Evolutionary conservation across 2,113 vertebrate species (phyloP), one percentile per base, ranked within the genome.

Genomic region (Oncorhynchus tshawytscha): DNA sequence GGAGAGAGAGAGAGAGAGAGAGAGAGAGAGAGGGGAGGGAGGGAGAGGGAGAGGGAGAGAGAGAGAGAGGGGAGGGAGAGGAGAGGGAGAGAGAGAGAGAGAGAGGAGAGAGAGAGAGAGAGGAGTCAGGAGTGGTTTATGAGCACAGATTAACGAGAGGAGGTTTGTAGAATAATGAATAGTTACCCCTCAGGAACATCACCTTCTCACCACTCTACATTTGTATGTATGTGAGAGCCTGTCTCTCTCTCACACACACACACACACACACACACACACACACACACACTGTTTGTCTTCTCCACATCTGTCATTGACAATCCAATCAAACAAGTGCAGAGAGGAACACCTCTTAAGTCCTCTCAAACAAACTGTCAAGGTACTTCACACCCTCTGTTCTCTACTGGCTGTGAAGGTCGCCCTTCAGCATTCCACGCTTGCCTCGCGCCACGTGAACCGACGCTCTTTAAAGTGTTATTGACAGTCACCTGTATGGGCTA

Each of bases 271-370:
- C 18, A 22, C 57, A 20, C 57, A n/a, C 15, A 59, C 18, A 20
- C 54, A 59, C n/a, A 5, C 15, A 45, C 67, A 59, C 68, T 45
- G 54, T 64, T 62, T 59, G 31, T 24, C 64, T 77, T 27, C 60
- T 25, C 67, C 39, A 72, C 82, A 86, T 83, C 74, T 75, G 79
- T 76, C 80, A 84, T 79, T 81, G 75, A 89, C 78, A 86, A 84
- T 90, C 80, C 81, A 90, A 91, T 92, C 84, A 88, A 88, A 90
- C 83, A 70, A 86, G 85, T 83, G 80, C 67, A 74, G 81, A 81
- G 72, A 85, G 66, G 79, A 82, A 73, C 77, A 81, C 82, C 84
- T 81, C 82, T 72, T 76, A 45, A 49, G 68, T 89, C 83, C 89
- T 90, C 86, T 92, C 86, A 90, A 85, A 89, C 81, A 92, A 91